Conservation (phyloP, 2,113 vertebrate species). For the Mormoops blainvillei region DNA sequence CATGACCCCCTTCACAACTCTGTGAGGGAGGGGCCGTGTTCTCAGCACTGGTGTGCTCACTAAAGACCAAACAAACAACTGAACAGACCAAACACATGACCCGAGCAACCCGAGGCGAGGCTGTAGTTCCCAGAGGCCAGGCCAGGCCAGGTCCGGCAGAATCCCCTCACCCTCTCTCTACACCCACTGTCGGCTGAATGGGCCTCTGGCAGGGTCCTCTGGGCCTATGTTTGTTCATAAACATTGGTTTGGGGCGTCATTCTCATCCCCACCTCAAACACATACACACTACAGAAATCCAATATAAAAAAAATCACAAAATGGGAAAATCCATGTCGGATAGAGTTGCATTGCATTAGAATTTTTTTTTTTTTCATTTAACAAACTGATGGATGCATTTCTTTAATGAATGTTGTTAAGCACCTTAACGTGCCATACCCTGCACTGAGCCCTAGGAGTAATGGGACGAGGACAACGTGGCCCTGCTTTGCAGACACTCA, state of each 20-base stretch:
- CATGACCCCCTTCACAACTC: neutral
- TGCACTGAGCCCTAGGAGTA: neutral
- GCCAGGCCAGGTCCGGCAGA: neutral
- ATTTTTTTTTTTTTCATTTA: neutral
- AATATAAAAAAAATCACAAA: neutral
- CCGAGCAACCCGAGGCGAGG: neutral
- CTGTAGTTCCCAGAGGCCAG: rapidly evolving
- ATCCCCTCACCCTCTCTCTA: neutral
- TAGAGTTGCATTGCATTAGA: too few relatives aligned
- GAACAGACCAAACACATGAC: neutral
- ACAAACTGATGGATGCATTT: neutral
- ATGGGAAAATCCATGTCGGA: neutral
- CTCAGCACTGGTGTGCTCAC: neutral
- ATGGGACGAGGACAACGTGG: rapidly evolving
- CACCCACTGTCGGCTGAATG: rapidly evolving
- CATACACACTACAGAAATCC: neutral
- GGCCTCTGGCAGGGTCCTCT: neutral
- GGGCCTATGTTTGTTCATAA: neutral
- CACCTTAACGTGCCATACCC: too few relatives aligned
- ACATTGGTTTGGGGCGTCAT: neutral
- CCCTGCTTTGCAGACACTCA: neutral
- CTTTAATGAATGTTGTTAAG: neutral
- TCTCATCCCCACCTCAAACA: neutral
- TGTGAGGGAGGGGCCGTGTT: neutral
- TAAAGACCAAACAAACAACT: neutral